Base-by-base conservation (phyloP, 2,888 invertebrate species). In the Parnassius smintheus region DNA sequence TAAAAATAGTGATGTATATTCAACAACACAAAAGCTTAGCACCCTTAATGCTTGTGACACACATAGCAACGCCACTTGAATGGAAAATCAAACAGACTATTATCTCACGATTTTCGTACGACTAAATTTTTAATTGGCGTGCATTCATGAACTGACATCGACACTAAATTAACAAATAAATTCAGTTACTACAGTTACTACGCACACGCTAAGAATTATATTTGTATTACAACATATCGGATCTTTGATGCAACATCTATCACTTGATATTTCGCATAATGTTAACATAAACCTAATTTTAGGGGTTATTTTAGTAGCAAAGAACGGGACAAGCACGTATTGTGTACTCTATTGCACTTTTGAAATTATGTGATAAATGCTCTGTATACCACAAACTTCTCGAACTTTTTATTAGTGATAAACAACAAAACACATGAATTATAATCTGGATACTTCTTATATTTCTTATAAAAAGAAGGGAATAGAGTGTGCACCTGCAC, bases 131-230 rank as follows among this genome's bases (percentile, higher is more conserved):
- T 18, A 44, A 52, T 1, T 50, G 46, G 45, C 9, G 48, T 41
- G 41, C 35, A 41, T 13, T 9, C 51, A 45, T 44, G 18, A 22
- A 57, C 18, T 35, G 53, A 59, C 59, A 55, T 54, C 13, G 22
- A 60, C 60, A 60, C 22, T 22, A 48, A 59, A 52, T 13, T 25
- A 48, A 12, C 59, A 55, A 44, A 51, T 52, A 7, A 54, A 44
- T 60, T 51, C 56, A 25, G 48, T 57, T 51, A 61, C 45, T 50
- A 50, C 56, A 25, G 48, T 57, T 51, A 61, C 45, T 50, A 50
- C 49, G 9, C 44, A 57, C 18, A 41, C 22, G 4, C 51, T 56
- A 59, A 59, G 49, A 22, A 50, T 55, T 49, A 54, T 22, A 44
- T 48, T 53, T 22, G 56, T 41, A 11, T 48, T 18, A 57, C 35